phyloP scores from a whole-genome alignment of 2,113 vertebrate species.

The Ictalurus furcatus region DNA sequence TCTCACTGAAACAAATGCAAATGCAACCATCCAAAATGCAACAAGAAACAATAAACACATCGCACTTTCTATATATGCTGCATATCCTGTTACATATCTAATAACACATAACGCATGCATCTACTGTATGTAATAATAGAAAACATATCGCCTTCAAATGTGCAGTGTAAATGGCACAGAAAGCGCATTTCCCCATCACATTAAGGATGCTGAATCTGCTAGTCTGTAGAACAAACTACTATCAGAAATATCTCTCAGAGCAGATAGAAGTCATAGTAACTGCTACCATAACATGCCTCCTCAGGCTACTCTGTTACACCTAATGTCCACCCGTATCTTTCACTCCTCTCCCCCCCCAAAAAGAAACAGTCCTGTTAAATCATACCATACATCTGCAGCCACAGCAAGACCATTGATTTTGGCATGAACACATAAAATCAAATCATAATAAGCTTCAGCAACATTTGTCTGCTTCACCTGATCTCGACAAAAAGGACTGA shows the following conservation, averaged over 20 bases:
- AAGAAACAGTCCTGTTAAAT: background rate
- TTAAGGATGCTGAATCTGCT: background rate
- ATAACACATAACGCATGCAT: background rate
- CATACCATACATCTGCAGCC: background rate
- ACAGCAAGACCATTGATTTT: background rate
- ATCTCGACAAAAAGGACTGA: background rate
- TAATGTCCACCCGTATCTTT: background rate
- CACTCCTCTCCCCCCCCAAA: background rate
- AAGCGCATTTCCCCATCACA: background rate
- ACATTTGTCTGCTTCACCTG: background rate
- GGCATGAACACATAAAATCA: background rate
- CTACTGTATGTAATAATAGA: background rate
- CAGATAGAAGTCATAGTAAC: background rate
- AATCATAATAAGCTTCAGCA: background rate
- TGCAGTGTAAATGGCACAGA: background rate
- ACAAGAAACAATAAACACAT: background rate
- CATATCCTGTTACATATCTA: background rate
- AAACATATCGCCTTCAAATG: background rate
- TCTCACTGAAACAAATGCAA: background rate
- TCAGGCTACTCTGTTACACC: background rate
- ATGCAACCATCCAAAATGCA: background rate
- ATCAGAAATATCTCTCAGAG: background rate
- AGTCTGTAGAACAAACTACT: background rate
- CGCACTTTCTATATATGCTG: background rate
- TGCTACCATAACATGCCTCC: background rate